phyloP scores from a whole-genome alignment of 2,797 vertebrate species.

The Nyctalus aviator region DNA sequence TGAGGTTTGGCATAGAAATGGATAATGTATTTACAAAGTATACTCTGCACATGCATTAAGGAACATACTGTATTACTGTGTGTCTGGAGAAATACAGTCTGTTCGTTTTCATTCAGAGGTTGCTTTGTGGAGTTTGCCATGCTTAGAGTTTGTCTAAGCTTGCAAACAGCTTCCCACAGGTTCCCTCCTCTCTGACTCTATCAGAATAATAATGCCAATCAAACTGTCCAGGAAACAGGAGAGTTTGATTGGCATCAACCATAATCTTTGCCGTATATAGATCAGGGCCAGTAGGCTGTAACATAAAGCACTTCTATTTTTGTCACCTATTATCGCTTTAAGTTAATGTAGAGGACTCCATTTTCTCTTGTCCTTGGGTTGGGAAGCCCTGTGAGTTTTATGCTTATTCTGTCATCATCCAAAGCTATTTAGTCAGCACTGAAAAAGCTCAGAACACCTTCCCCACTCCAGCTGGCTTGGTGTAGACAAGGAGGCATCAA shows the following conservation, averaged over 20 bases:
- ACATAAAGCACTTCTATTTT: not conserved
- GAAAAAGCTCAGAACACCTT: not conserved
- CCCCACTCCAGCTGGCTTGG: not conserved
- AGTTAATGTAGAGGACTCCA: not conserved
- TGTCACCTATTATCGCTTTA: not conserved
- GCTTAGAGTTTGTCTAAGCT: not conserved
- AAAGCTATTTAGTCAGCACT: not conserved
- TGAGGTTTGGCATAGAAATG: not conserved
- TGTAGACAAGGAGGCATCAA: not conserved
- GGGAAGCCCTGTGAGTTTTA: not conserved
- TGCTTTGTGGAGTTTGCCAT: not conserved
- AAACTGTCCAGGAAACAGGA: not conserved
- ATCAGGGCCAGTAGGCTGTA: not conserved
- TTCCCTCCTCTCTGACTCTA: not conserved
- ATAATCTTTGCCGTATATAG: not conserved
- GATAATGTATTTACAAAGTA: not conserved
- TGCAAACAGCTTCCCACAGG: not conserved
- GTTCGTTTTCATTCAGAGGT: not conserved
- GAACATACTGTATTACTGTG: not conserved
- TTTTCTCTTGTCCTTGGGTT: not conserved
- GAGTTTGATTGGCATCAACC: not conserved
- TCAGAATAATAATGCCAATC: not conserved
- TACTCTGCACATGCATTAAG: not conserved
- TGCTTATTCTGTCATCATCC: not conserved
- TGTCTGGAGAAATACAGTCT: not conserved